These are phyloP conservation scores for Harpagifer antarcticus DNA, from an alignment of 2,797 vertebrate genomes.

Conservation along the genomic window DNA sequence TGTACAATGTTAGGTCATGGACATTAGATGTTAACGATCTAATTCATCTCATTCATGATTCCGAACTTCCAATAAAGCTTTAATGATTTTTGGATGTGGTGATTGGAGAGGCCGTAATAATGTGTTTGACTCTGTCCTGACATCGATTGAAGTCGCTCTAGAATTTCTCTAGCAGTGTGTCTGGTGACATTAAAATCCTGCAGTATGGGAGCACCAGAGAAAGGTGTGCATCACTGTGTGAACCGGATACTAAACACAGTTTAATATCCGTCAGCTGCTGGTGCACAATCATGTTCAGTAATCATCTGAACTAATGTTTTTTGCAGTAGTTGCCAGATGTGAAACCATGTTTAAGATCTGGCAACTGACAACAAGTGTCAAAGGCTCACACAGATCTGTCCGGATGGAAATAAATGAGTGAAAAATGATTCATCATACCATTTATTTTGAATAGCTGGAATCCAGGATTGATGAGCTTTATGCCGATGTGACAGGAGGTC, in stretches of 20 bases:
- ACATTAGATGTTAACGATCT: slow-evolving; percentile 48
- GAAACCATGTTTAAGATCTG: slow-evolving; percentile 49
- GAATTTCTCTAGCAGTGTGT: slow-evolving; percentile 27
- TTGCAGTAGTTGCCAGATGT: slow-evolving; percentile 5
- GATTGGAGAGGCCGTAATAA: slow-evolving; percentile 38
- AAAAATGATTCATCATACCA: slow-evolving; percentile 8
- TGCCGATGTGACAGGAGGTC: background rate
- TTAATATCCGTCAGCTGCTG: slow-evolving; percentile 38
- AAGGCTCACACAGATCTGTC: slow-evolving; percentile 24
- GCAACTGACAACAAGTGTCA: slow-evolving; percentile 15
- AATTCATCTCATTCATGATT: slow-evolving; percentile 40
- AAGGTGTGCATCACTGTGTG: slow-evolving; percentile 22
- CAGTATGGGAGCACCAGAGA: slow-evolving; percentile 15
- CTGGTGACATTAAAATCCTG: slow-evolving; percentile 34
- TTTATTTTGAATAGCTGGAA: slow-evolving; percentile 8
- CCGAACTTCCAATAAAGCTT: slow-evolving; percentile 43
- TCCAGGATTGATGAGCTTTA: background rate
- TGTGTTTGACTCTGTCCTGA: slow-evolving; percentile 45
- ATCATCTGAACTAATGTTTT: slow-evolving; percentile 42
- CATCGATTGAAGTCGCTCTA: slow-evolving; percentile 35
- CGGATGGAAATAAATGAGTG: slow-evolving; percentile 19
- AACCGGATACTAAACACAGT: slow-evolving; percentile 48
- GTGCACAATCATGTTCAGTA: slow-evolving; percentile 40
- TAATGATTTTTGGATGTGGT: slow-evolving; percentile 56
- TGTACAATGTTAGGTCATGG: slow-evolving; percentile 19